Conservation (phyloP, 1,140 invertebrate species). For the Conus ventricosus region DNA sequence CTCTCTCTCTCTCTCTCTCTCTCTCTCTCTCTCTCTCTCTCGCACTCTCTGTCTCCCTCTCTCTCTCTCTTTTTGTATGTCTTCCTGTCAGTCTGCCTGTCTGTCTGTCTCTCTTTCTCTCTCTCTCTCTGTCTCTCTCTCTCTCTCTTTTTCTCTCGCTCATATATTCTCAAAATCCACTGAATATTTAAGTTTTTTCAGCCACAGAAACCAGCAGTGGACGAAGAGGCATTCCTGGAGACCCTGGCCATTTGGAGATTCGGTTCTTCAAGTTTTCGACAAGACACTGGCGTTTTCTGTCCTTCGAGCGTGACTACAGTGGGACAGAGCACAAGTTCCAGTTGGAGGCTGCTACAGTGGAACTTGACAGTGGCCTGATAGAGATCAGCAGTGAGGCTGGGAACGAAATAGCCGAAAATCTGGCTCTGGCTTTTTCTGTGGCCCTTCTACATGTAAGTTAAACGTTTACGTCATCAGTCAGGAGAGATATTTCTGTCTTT, state of each 20-base stretch:
- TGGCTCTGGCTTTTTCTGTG: conserved; percentile 64
- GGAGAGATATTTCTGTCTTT: background rate
- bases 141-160: too few species aligned
- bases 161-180: too few species aligned
- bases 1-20: too few species aligned
- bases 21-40: too few species aligned
- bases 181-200: background rate
- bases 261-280: conserved; percentile 57
- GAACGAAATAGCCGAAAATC: conserved; percentile 63
- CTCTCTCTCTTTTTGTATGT: too few species aligned
- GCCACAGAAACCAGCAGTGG: conserved; percentile 49
- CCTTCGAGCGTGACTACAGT: conserved; percentile 43
- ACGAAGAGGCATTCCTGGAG: conserved; percentile 55
- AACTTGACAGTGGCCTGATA: conserved; percentile 50
- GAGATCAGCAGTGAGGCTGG: conserved; percentile 44
- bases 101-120: too few species aligned
- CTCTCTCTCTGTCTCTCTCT: too few species aligned
- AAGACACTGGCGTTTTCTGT: conserved; percentile 52
- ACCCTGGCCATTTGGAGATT: conserved; percentile 62
- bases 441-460: conserved; percentile 62
- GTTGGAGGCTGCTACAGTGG: conserved; percentile 42
- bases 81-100: too few species aligned
- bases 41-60: too few species aligned
- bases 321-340: conserved; percentile 46
- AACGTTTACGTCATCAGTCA: background rate